Evolutionary conservation across 2,888 invertebrate species (phyloP).

Genomic region (Callyntrura sp.): DNA sequence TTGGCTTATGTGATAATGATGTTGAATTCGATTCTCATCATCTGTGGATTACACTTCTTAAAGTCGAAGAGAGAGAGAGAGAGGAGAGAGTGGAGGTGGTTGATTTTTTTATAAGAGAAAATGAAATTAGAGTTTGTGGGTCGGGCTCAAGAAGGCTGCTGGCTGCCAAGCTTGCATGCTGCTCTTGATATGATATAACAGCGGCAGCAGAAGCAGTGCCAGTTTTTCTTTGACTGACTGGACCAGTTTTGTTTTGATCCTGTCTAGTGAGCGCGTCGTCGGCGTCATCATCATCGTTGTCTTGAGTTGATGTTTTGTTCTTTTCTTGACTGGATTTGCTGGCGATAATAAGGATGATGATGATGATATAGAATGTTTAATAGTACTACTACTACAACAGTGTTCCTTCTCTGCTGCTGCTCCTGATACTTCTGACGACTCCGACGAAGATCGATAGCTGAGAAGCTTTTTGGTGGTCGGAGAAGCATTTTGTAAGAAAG

Average conservation of each 20-base stretch:
- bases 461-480: slow-evolving; percentile 48
- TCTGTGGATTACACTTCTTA: too few relatives aligned
- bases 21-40: slow-evolving; percentile 17
- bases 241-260: slow-evolving; percentile 51
- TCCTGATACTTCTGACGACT: neutral
- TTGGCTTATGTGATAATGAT: neutral
- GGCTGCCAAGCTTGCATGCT: slow-evolving; percentile 14
- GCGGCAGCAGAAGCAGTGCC: neutral
- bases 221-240: slow-evolving; percentile 40
- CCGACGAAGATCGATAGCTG: slow-evolving; percentile 10
- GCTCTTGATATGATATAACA: neutral
- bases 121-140: slow-evolving; percentile 61
- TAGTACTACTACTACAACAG: too few relatives aligned
- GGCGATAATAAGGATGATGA: neutral
- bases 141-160: slow-evolving; percentile 34
- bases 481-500: neutral
- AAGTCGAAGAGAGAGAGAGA: too few relatives aligned
- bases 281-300: too few relatives aligned
- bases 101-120: slow-evolving; percentile 6
- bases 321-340: slow-evolving; percentile 9
- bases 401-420: too few relatives aligned
- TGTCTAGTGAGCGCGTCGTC: too few relatives aligned
- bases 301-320: slow-evolving; percentile 2
- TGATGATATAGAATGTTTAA: neutral
- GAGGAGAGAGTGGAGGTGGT: neutral